A percentile compares a stretch with the other conserved stretches of the same genome.
These are phyloP conservation scores for Triplophysa bombifrons DNA, from an alignment of 2,797 vertebrate species.

Conservation along the genomic window DNA sequence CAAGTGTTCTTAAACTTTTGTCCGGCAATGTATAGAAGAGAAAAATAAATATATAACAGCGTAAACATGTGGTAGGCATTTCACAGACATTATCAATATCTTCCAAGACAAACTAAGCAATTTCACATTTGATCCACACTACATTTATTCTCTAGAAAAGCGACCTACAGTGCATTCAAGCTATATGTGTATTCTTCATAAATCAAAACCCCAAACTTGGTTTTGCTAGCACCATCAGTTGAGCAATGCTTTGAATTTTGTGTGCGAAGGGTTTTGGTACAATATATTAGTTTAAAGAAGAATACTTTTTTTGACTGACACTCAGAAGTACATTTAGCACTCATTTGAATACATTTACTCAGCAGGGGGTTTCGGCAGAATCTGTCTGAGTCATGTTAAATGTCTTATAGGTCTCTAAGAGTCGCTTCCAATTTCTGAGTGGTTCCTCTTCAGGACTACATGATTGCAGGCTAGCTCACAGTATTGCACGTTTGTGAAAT, in stretches of 20 bases:
- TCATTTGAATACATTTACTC: conserved; percentile 30
- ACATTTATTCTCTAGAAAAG: no score
- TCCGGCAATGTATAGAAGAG: no score
- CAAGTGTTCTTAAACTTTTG: no score
- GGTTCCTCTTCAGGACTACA: conserved; percentile 16
- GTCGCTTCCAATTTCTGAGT: conserved; percentile 29
- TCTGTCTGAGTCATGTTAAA: conserved; percentile 33
- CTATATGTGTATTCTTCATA: no score
- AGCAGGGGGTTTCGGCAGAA: conserved; percentile 12
- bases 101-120: no score
- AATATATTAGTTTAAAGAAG: conserved; percentile 7
- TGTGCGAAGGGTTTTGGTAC: not conserved
- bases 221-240: not conserved
- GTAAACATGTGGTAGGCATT: no score
- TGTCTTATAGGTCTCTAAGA: conserved; percentile 31
- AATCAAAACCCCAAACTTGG: not conserved
- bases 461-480: conserved; percentile 41
- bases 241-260: not conserved
- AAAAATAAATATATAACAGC: no score
- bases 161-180: no score
- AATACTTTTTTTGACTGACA: not conserved
- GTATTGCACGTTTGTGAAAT: conserved; percentile 40
- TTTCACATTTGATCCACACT: no score
- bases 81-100: no score
- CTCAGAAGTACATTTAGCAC: conserved; percentile 7